Evolutionary conservation across 53 echinoderm and acorn worm genomes (phyloP).

Genomic region (Luidia sarsii): DNA sequence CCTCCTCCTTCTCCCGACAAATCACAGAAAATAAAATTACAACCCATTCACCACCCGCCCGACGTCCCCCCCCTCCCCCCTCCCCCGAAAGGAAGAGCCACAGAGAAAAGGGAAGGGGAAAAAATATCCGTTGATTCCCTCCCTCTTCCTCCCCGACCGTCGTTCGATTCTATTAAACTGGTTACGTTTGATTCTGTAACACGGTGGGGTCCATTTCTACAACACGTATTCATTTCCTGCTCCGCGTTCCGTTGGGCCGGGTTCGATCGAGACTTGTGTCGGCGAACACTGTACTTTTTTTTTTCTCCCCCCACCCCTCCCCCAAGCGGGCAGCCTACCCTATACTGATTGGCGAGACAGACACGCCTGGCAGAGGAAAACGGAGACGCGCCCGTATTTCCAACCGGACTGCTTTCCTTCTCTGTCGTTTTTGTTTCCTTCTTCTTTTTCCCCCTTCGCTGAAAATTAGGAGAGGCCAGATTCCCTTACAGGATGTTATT

Average conservation of each 20-base stretch:
- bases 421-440: too few species aligned
- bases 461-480: neutral
- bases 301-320: neutral
- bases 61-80: too few species aligned
- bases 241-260: neutral
- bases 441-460: too few species aligned
- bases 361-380: too few species aligned
- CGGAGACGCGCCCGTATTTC: too few species aligned
- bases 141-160: too few species aligned
- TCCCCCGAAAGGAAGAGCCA: too few species aligned
- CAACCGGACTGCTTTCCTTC: too few species aligned
- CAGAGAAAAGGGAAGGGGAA: neutral
- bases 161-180: neutral
- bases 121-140: constrained; percentile 26
- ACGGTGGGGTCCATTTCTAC: constrained; percentile 27
- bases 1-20: too few species aligned
- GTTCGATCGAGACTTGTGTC: constrained; percentile 9
- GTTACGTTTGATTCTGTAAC: constrained; percentile 54
- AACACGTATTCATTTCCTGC: constrained; percentile 46
- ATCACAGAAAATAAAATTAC: too few species aligned
- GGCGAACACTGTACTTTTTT: constrained; percentile 43
- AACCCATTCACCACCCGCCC: too few species aligned
- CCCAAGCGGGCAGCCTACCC: neutral
- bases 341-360: neutral
- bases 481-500: constrained; percentile 53